Base-by-base conservation (phyloP, 2,797 vertebrate species). In the Cyclopterus lumpus region DNA sequence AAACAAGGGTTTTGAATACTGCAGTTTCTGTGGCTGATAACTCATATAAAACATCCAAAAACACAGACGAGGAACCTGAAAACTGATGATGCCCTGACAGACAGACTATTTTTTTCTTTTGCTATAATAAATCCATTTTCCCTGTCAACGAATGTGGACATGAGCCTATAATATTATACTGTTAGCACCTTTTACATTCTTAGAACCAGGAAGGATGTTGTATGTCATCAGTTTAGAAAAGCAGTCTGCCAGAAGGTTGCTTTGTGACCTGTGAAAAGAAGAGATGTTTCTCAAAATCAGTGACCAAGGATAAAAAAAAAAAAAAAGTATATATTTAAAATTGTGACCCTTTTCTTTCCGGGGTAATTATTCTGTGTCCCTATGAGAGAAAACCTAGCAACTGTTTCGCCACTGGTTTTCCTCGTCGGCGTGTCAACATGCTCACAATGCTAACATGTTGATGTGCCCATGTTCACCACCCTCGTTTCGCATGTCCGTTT, bases 191-290 rank as follows among this genome's bases (percentile, higher is more conserved):
- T 95, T 97, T 18, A 97, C 88, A 20, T 20, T 73, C 85, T 90
- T 95, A 32, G 95, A 96, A 63, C 95, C 85, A 1, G 97, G 97
- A 63, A 90, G 88, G 73, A 98, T 89, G 62, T 97, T 94, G 54
- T 95, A 93, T 1, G 53, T 86, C 95, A 99, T 93, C 77, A 98
- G 87, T 86, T 93, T 95, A 57, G 85, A 92, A 81, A 99, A 97
- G 80, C 97, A 97, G 53, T 93, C 70, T 8, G 80, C 92, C 67
- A 98, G 89, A 8, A 90, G 81, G 36, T 93, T 89, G 44, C 76
- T 89, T 38, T 86, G 55, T 2, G 91, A 85, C 77, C 97, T 99
- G 88, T 2, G 80, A 75, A 59, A 67, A 65, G 15, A 82, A 8
- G 2, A n/a, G 1, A 38, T n/a, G 20, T 58, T 10, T 22, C 16